These are phyloP conservation scores for Pogonomyrmex barbatus DNA, from an alignment of 1,140 invertebrate genomes.

Conservation along the genomic window DNA sequence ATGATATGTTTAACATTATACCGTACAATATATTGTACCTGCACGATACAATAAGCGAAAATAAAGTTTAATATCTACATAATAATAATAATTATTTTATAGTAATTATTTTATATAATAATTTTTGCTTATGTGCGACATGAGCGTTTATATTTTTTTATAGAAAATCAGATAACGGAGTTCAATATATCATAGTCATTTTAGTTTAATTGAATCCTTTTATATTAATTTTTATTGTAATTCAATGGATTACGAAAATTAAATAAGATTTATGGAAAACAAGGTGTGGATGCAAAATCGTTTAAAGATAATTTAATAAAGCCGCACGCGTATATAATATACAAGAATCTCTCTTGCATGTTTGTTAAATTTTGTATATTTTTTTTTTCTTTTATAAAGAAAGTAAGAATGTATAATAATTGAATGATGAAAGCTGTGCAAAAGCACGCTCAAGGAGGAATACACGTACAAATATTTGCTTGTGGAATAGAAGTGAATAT, in stretches of 20 bases:
- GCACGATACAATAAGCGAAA: background rate
- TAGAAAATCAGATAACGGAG: background rate
- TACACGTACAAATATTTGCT: background rate
- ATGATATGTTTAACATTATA: background rate
- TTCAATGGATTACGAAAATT: background rate
- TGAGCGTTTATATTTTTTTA: no score
- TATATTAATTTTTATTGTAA: background rate
- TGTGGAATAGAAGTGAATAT: slow-evolving; percentile 7
- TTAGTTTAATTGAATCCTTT: background rate
- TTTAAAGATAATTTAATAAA: background rate
- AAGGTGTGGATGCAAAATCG: background rate
- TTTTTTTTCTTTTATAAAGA: background rate
- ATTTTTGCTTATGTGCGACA: background rate
- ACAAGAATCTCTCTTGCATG: background rate
- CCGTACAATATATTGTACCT: background rate
- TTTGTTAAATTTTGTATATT: background rate
- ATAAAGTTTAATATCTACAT: background rate
- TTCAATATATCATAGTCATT: background rate
- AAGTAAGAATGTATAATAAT: background rate
- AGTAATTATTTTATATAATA: background rate
- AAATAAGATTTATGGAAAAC: background rate
- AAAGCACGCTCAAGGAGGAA: background rate
- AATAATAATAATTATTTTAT: background rate
- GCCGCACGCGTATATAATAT: background rate
- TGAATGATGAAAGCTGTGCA: background rate